A percentile compares a stretch with the other conserved stretches of the same genome.
phyloP scores from a whole-genome alignment of 2,888 invertebrate genomes.

The Prenolepis imparis region DNA sequence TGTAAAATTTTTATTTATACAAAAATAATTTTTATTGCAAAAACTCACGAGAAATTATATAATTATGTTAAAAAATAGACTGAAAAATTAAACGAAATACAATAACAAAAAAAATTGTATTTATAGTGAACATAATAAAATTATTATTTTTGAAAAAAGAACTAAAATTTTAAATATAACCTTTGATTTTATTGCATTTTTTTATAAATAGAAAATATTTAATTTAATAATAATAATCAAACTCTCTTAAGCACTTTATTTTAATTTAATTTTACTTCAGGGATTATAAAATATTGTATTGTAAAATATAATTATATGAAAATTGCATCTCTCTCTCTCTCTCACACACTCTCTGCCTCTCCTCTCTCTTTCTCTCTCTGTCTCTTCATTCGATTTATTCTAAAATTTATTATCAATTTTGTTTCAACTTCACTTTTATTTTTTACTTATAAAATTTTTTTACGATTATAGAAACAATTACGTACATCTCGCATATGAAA shows the following conservation, averaged over 20 bases:
- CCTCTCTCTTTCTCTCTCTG: background rate
- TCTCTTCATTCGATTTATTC: background rate
- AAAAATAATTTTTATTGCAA: background rate
- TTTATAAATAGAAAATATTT: background rate
- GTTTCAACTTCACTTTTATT: background rate
- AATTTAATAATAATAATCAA: slow-evolving; percentile 1
- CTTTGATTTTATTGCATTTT: background rate
- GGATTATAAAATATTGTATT: background rate
- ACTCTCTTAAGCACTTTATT: background rate
- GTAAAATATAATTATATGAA: slow-evolving; percentile 4
- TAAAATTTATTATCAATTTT: slow-evolving; percentile 4
- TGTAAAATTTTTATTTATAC: background rate
- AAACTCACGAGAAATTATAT: background rate
- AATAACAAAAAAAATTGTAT: background rate
- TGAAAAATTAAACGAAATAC: background rate
- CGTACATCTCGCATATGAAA: background rate
- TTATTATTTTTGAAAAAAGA: background rate
- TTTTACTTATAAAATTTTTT: background rate
- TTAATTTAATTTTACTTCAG: background rate
- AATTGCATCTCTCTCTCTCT: slow-evolving; percentile 6
- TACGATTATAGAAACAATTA: background rate
- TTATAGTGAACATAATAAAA: background rate
- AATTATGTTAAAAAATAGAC: background rate
- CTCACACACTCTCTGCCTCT: background rate
- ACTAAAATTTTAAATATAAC: background rate